Evolutionary conservation across 1,140 invertebrate species (phyloP).

Genomic region (Drosophila ambigua): DNA sequence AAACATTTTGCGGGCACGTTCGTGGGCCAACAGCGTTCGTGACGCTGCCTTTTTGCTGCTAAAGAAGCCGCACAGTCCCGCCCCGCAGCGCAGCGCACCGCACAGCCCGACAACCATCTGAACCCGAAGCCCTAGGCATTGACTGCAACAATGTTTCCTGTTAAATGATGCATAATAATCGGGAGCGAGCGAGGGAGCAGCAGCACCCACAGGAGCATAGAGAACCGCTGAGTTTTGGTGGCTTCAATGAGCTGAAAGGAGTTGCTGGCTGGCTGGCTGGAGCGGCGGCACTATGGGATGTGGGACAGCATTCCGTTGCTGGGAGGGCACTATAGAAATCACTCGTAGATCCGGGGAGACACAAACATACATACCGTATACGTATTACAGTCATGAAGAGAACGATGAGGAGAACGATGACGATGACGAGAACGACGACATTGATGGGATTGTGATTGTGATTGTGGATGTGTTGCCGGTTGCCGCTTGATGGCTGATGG

Average conservation of each 20-base stretch:
- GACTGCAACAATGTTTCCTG: slow-evolving; percentile 81
- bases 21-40: slow-evolving; percentile 64
- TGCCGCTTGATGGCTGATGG: slow-evolving; percentile 15
- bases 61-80: slow-evolving; percentile 14
- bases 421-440: slow-evolving; percentile 43
- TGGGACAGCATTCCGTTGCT: slow-evolving; percentile 59
- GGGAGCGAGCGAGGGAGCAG: slow-evolving; percentile 26
- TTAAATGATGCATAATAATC: slow-evolving; percentile 81
- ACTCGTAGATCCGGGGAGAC: slow-evolving; percentile 35
- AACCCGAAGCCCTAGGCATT: slow-evolving; percentile 58
- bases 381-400: slow-evolving; percentile 44
- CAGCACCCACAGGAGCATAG: no score
- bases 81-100: slow-evolving; percentile 1
- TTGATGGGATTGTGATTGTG: slow-evolving; percentile 62
- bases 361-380: slow-evolving; percentile 15
- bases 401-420: slow-evolving; percentile 15
- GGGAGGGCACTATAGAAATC: slow-evolving; percentile 60
- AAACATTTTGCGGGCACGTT: slow-evolving; percentile 78
- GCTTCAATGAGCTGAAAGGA: slow-evolving; percentile 48
- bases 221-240: slow-evolving; percentile 55
- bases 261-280: slow-evolving; percentile 4
- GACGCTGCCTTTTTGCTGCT: slow-evolving; percentile 50
- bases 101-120: background rate
- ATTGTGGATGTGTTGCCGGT: slow-evolving; percentile 31
- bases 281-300: slow-evolving; percentile 38